These are phyloP conservation scores for Morinoia aosen DNA, from an alignment of 2,888 invertebrate genomes.

Conservation along the genomic window DNA sequence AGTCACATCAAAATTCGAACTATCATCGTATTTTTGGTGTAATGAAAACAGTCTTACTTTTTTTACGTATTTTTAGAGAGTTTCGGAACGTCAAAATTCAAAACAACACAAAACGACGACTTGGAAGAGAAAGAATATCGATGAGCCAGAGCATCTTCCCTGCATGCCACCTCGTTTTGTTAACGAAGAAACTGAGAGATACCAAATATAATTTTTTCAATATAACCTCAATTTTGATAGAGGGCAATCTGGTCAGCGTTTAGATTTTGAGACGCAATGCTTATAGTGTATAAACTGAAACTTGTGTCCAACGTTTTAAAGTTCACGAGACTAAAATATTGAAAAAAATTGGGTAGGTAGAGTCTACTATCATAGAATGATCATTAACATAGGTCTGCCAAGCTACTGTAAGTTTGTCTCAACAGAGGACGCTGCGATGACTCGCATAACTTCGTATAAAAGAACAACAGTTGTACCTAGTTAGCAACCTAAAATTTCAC, in stretches of 20 bases:
- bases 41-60: not conserved
- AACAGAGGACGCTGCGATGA: not conserved
- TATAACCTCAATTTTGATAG: too few species aligned
- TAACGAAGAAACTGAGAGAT: not conserved
- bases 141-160: not conserved
- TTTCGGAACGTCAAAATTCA: not conserved
- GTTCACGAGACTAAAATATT: too few species aligned
- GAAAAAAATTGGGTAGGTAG: too few species aligned
- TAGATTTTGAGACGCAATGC: too few species aligned
- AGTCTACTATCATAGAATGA: too few species aligned
- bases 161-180: not conserved
- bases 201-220: too few species aligned
- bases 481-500: not conserved
- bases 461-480: not conserved
- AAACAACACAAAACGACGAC: not conserved
- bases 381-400: not conserved
- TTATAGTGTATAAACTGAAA: too few species aligned
- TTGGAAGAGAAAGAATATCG: not conserved
- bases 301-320: too few species aligned
- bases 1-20: not conserved
- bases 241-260: too few species aligned
- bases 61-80: not conserved
- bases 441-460: not conserved
- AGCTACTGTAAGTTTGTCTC: not conserved
- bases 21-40: not conserved